Evolutionary conservation across 2,113 vertebrate genomes (phyloP).

Genomic region (Oreocharis arfaki): DNA sequence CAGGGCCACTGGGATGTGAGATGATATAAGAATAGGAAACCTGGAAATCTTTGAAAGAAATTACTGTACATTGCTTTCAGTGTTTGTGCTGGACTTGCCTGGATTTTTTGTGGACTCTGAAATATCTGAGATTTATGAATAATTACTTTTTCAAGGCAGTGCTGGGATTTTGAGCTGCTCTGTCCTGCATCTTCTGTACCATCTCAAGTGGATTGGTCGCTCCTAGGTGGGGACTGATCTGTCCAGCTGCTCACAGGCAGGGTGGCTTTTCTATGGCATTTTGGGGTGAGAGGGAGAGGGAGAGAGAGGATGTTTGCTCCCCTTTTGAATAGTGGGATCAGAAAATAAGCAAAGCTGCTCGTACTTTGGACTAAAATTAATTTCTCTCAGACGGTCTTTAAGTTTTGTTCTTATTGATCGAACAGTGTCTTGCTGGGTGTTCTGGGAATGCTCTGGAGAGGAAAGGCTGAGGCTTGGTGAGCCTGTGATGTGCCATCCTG

Average conservation of each 20-base stretch:
- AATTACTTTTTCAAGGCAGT: neutral
- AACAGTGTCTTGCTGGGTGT: neutral
- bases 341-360: neutral
- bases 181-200: neutral
- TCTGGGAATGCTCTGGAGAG: neutral
- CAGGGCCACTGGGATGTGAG: neutral
- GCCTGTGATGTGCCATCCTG: neutral
- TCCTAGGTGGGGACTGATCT: neutral
- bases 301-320: neutral
- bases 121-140: neutral
- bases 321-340: neutral
- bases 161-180: neutral
- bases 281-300: accelerated
- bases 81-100: neutral
- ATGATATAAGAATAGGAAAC: neutral
- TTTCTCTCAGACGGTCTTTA: neutral
- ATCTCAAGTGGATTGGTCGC: neutral
- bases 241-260: neutral
- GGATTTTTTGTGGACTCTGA: neutral
- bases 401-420: neutral
- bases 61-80: neutral
- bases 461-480: neutral
- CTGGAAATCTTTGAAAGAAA: neutral
- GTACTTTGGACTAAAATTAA: neutral
- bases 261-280: neutral